Evolutionary conservation across 2,797 vertebrate genomes (phyloP).

Genomic region (Myotis myotis): DNA sequence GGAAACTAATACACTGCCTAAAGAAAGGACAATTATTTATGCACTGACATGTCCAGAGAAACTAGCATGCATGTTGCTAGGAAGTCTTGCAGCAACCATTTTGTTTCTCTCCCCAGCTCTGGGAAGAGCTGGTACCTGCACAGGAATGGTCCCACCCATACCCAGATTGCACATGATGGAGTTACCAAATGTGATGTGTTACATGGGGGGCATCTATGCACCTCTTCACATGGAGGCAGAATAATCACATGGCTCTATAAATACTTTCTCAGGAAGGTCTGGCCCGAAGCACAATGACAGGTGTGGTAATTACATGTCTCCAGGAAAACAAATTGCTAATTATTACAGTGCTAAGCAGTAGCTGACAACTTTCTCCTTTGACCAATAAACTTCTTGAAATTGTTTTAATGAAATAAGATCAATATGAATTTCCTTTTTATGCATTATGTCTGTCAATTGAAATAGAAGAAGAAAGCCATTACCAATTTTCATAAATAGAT

Average conservation of each 20-base stretch:
- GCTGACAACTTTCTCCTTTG: not conserved
- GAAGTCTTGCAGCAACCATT: not conserved
- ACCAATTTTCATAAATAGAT: not conserved
- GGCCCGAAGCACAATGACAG: slow-evolving; percentile 13
- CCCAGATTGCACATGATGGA: not conserved
- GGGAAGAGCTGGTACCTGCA: not conserved
- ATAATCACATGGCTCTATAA: not conserved
- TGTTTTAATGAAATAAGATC: slow-evolving; percentile 44
- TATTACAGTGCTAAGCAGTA: not conserved
- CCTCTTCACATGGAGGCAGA: not conserved
- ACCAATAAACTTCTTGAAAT: slow-evolving; percentile 54
- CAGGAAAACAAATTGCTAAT: slow-evolving; percentile 20
- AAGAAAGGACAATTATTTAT: slow-evolving; percentile 2
- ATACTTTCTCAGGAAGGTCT: slow-evolving; percentile 17
- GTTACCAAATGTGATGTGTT: not conserved
- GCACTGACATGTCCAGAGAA: not conserved
- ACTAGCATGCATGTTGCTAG: not conserved
- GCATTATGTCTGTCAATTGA: not conserved
- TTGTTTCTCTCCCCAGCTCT: not conserved
- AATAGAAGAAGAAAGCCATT: slow-evolving; percentile 39
- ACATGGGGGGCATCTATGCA: not conserved
- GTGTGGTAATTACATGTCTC: not conserved
- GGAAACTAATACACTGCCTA: not conserved
- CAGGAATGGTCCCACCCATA: not conserved
- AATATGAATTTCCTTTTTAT: slow-evolving; percentile 9